These are phyloP conservation scores for Monochamus saltuarius DNA, from an alignment of 1,140 invertebrate genomes.

Conservation along the genomic window DNA sequence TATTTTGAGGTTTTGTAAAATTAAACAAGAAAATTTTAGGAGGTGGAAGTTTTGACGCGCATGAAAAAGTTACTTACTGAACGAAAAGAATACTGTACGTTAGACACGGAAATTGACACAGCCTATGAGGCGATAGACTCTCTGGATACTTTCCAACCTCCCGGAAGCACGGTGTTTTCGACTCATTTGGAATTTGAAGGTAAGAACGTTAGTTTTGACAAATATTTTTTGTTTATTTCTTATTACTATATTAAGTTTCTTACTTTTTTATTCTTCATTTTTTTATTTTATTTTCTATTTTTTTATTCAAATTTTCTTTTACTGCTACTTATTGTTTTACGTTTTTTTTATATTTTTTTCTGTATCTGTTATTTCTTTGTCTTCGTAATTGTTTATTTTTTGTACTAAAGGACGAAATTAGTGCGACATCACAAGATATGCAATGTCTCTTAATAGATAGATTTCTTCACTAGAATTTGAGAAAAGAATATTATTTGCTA, in stretches of 20 bases:
- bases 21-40: conserved; percentile 19
- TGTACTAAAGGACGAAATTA: too few relatives aligned
- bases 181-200: conserved; percentile 36
- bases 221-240: neutral
- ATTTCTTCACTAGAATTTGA: too few relatives aligned
- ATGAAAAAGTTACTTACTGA: conserved; percentile 45
- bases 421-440: too few relatives aligned
- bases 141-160: conserved; percentile 35
- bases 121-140: conserved; percentile 50
- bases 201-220: conserved; percentile 10
- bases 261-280: neutral
- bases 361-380: too few relatives aligned
- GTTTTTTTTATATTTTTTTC: neutral
- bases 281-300: too few relatives aligned
- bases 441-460: too few relatives aligned
- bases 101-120: conserved; percentile 43
- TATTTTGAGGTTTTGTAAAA: conserved; percentile 4
- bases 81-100: conserved; percentile 46
- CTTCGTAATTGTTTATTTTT: too few relatives aligned
- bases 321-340: neutral
- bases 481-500: too few relatives aligned
- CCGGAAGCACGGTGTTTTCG: conserved; percentile 16
- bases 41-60: conserved; percentile 32
- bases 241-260: too few relatives aligned
- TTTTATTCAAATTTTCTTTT: neutral